These are phyloP conservation scores for Eupeodes luniger DNA, from an alignment of 2,888 invertebrate species.

Conservation along the genomic window DNA sequence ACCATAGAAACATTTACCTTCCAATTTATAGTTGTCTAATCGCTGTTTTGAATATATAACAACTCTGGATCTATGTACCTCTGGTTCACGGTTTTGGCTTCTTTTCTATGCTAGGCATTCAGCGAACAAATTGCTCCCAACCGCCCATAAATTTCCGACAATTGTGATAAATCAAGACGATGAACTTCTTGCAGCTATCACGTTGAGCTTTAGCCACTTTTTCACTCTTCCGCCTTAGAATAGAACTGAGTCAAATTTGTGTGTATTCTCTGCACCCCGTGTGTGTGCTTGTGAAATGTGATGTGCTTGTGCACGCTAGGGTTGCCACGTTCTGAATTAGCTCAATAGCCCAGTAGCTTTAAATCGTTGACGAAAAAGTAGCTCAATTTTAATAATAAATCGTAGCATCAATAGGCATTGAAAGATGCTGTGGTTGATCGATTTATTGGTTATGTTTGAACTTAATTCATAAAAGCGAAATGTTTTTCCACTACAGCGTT, in stretches of 20 bases:
- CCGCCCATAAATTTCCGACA: constrained; percentile 78
- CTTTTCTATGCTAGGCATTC: constrained; percentile 48
- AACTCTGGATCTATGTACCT: neutral
- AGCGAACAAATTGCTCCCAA: constrained; percentile 77
- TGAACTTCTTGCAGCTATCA: constrained; percentile 77
- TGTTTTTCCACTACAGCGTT: too few species aligned
- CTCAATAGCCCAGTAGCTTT: too few species aligned
- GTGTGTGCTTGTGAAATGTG: neutral
- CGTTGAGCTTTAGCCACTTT: constrained; percentile 73
- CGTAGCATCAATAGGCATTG: too few species aligned
- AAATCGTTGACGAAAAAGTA: too few species aligned
- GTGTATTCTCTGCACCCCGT: constrained; percentile 4
- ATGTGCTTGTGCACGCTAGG: neutral
- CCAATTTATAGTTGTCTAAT: too few species aligned
- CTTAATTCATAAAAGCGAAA: too few species aligned
- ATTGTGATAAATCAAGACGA: constrained; percentile 78
- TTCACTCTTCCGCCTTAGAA: constrained; percentile 56
- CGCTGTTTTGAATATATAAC: neutral
- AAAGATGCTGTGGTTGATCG: too few species aligned
- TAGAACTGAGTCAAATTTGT: constrained; percentile 18
- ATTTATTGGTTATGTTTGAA: too few species aligned
- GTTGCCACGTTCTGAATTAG: neutral
- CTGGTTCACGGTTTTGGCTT: too few species aligned
- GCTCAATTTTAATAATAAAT: too few species aligned
- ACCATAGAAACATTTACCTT: too few species aligned